Conservation (phyloP, 2,113 vertebrate species). For the Setophaga coronata region DNA sequence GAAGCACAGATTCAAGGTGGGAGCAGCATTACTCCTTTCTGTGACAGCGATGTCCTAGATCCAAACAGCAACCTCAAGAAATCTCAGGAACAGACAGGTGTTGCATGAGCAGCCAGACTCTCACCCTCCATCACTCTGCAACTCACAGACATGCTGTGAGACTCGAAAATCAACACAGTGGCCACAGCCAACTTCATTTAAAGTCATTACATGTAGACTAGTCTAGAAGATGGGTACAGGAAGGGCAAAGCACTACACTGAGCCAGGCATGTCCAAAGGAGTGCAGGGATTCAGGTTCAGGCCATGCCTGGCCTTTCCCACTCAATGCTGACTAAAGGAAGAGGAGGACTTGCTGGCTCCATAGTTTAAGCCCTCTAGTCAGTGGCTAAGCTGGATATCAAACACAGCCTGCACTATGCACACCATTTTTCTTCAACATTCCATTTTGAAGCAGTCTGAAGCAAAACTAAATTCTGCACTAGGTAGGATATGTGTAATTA, state of each 20-base stretch:
- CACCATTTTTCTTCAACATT: neutral
- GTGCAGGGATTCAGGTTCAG: neutral
- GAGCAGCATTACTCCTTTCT: neutral
- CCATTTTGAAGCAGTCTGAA: neutral
- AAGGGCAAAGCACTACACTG: neutral
- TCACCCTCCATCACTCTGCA: neutral
- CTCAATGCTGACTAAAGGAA: neutral
- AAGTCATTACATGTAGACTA: neutral
- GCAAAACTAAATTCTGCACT: neutral
- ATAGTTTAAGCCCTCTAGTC: neutral
- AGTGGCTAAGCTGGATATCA: neutral
- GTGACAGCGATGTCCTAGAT: neutral
- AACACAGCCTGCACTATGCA: neutral
- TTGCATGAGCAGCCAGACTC: neutral
- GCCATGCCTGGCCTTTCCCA: neutral
- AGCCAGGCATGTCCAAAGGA: neutral
- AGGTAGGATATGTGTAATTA: neutral
- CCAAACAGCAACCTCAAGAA: neutral
- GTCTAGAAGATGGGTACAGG: neutral
- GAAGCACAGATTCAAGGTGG: neutral
- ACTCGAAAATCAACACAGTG: neutral
- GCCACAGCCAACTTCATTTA: neutral
- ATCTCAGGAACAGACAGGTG: neutral
- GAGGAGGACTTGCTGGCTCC: neutral
- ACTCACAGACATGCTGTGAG: neutral